These are phyloP conservation scores for Zootermopsis nevadensis DNA, from an alignment of 2,888 invertebrate genomes.

Conservation along the genomic window DNA sequence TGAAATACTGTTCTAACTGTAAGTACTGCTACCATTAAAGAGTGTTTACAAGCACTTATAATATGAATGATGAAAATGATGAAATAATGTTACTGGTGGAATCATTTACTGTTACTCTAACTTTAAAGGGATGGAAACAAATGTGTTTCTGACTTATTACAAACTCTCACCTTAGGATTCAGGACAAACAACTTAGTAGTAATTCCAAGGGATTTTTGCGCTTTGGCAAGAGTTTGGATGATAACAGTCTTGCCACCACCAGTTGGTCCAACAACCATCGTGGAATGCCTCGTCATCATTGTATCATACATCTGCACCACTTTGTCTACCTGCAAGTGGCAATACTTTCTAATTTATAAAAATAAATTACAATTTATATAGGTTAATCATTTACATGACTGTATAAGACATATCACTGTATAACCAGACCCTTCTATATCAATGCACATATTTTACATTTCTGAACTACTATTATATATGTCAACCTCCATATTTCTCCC, in stretches of 20 bases:
- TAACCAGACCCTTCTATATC: too few species aligned
- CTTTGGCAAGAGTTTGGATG: slow-evolving; percentile 79
- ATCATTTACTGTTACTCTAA: background rate
- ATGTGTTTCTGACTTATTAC: background rate
- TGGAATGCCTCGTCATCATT: slow-evolving; percentile 93
- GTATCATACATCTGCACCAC: slow-evolving; percentile 93
- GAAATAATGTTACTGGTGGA: slow-evolving; percentile 49
- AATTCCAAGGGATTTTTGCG: slow-evolving; percentile 80
- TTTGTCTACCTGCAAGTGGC: slow-evolving; percentile 78
- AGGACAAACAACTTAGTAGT: slow-evolving; percentile 83
- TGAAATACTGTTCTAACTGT: too few species aligned
- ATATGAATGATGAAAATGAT: slow-evolving; percentile 11
- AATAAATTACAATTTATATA: too few species aligned
- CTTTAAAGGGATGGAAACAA: background rate
- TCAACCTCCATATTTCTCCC: too few species aligned
- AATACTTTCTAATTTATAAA: background rate
- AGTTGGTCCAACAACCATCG: slow-evolving; percentile 93
- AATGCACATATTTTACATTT: too few species aligned
- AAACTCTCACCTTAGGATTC: slow-evolving; percentile 80
- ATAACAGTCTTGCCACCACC: slow-evolving; percentile 93
- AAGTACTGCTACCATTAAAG: too few species aligned
- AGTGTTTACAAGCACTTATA: too few species aligned
- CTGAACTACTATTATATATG: too few species aligned
- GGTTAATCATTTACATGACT: too few species aligned
- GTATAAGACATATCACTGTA: too few species aligned